Evolutionary conservation across 1,140 invertebrate genomes (phyloP).

Genomic region (Maconellicoccus hirsutus): DNA sequence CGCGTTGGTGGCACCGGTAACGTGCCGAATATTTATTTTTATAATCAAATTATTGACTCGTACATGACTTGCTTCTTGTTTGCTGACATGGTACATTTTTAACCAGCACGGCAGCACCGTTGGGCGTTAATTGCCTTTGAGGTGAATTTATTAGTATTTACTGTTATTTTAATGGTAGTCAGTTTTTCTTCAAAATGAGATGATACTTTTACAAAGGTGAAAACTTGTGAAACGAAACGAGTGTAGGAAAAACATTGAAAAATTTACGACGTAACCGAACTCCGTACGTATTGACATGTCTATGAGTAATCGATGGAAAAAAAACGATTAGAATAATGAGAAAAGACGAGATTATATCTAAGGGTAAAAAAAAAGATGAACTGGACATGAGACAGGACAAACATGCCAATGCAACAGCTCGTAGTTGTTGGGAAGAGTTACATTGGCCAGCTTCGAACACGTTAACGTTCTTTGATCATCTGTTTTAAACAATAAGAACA

Average conservation of each 20-base stretch:
- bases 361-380: not conserved
- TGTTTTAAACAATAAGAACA: not conserved
- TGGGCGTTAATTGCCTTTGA: too few relatives aligned
- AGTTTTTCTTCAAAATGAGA: too few relatives aligned
- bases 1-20: too few relatives aligned
- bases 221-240: too few relatives aligned
- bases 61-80: not conserved
- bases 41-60: not conserved
- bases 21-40: not conserved
- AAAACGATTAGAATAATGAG: not conserved
- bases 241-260: not conserved
- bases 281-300: not conserved
- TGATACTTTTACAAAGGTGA: too few relatives aligned
- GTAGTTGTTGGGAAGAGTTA: constrained; percentile 8
- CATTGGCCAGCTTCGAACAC: not conserved
- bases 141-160: too few relatives aligned
- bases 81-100: not conserved
- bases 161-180: too few relatives aligned
- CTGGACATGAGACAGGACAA: not conserved
- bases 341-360: not conserved
- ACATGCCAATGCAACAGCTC: not conserved
- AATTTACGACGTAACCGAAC: not conserved
- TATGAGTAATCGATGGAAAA: not conserved
- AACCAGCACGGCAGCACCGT: too few relatives aligned
- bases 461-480: not conserved